Base-by-base conservation (phyloP, 2,797 vertebrate genomes). In the Urosaurus nigricauda region DNA sequence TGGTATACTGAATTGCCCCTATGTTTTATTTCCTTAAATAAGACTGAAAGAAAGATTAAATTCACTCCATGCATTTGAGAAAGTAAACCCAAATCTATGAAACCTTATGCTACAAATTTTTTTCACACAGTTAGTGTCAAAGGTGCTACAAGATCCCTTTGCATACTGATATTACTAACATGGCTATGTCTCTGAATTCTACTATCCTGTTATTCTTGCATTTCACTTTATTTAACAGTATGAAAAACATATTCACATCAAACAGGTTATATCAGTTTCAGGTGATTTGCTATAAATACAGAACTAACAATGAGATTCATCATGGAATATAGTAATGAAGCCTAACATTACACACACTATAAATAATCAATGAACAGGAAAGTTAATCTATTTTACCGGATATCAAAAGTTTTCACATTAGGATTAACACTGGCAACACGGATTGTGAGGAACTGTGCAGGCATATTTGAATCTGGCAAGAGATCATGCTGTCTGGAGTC, bases 391-490 rank as follows among this genome's bases (percentile, higher is more conserved):
- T 68, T 94, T 96, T 96, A 99, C 98, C 98, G 97, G 93, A 99
- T 98, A 89, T 98, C 94, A 26, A 99, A 99, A 0, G 98, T 91
- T 91, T 93, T 97, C 87, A 98, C 90, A 0, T 94, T 96, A 3
- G 97, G 98, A 92, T 98, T 98, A 92, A 97, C 75, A 43, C 98
- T 98, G 88, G 97, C 95, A 83, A 99, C 98, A 0, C 94, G 96
- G 71, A 99, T 97, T 77, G 98, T 99, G 47, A 99, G 95, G 65
- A 98, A 98, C 96, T 99, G 98, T 73, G 98, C 95, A 0, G 99
- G 98, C 35, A 98, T 95, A 53, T 96, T 94, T 0, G 97, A 97
- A 83, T 99, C 98, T 0, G 98, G 98, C 0, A 96, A 97, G 85
- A 99, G 96, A 14, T 98, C 97, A 0, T 99, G 98, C 93, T 98